Evolutionary conservation across 2,888 invertebrate species (phyloP).

Genomic region (Lutraria lutraria): DNA sequence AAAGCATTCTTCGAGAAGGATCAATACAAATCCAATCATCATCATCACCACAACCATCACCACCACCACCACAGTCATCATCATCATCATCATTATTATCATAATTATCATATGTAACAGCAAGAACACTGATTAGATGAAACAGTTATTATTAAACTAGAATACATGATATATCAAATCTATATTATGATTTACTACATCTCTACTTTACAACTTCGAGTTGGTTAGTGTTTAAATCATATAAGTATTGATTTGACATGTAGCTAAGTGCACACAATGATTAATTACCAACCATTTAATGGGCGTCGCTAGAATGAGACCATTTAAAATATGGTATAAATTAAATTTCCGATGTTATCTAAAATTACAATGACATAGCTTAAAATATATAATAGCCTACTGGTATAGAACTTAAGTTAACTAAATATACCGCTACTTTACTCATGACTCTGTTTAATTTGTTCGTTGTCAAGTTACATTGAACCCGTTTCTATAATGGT

Average conservation of each 20-base stretch:
- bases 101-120: too few species aligned
- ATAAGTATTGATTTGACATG: not conserved
- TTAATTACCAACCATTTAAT: not conserved
- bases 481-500: too few species aligned
- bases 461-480: too few species aligned
- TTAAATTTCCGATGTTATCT: slow-evolving; percentile 13
- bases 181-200: not conserved
- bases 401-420: not conserved
- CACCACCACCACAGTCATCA: too few species aligned
- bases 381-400: not conserved
- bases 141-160: too few species aligned
- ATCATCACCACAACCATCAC: too few species aligned
- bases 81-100: too few species aligned
- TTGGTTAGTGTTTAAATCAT: not conserved
- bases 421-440: not conserved
- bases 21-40: too few species aligned
- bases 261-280: not conserved
- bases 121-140: too few species aligned
- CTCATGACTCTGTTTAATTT: not conserved
- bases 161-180: too few species aligned
- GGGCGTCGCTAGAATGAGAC: not conserved
- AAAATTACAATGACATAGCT: not conserved
- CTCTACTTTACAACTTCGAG: too few species aligned
- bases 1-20: too few species aligned
- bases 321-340: not conserved